These are phyloP conservation scores for Drosophila albomicans DNA, from an alignment of 1,140 invertebrate species.

Conservation along the genomic window DNA sequence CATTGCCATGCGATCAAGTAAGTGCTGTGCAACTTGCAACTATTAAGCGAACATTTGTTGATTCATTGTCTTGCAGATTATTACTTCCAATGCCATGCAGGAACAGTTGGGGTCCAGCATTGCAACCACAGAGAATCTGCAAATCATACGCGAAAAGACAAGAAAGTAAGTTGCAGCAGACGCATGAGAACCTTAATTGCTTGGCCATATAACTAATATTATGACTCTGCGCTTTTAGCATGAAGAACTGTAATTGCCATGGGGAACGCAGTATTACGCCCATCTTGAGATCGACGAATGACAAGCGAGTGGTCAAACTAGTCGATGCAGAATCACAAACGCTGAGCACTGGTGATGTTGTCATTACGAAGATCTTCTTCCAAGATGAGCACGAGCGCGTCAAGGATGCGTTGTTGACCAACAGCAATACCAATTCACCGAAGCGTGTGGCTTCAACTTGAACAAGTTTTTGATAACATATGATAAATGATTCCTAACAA, in stretches of 20 bases:
- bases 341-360: constrained; percentile 96
- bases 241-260: constrained; percentile 82
- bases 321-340: constrained; percentile 90
- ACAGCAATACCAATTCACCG: constrained; percentile 84
- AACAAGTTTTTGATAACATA: constrained; percentile 48
- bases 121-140: constrained; percentile 81
- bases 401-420: constrained; percentile 85
- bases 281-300: constrained; percentile 55
- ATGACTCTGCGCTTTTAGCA: constrained; percentile 48
- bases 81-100: constrained; percentile 77
- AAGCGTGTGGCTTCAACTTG: constrained; percentile 66
- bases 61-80: constrained; percentile 58
- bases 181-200: neutral
- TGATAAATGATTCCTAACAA: constrained; percentile 66
- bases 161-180: constrained; percentile 67
- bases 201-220: neutral
- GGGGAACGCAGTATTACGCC: constrained; percentile 77
- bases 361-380: constrained; percentile 95
- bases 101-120: constrained; percentile 80
- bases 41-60: too few species aligned
- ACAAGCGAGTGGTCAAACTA: constrained; percentile 71
- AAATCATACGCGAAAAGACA: constrained; percentile 79
- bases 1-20: constrained; percentile 85
- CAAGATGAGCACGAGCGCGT: constrained; percentile 88
- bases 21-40: neutral